Evolutionary conservation across 2,113 vertebrate species (phyloP).

Genomic region (Toxostoma redivivum): DNA sequence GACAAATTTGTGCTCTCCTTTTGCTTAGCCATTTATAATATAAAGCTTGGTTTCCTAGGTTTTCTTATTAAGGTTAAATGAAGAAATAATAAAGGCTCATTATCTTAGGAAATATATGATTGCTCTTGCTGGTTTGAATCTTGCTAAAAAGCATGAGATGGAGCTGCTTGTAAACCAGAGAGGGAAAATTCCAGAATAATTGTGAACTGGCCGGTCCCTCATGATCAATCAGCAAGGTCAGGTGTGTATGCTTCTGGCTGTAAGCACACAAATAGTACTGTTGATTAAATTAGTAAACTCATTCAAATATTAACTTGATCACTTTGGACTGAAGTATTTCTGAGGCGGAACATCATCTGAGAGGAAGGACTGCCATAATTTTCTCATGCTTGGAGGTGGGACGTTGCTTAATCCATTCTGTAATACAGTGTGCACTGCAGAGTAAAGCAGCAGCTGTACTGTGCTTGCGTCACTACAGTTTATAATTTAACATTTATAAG

Average conservation of each 20-base stretch:
- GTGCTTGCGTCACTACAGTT: background rate
- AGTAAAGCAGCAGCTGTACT: background rate
- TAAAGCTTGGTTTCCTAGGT: background rate
- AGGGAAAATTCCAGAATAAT: background rate
- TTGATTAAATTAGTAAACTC: background rate
- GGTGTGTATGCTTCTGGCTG: background rate
- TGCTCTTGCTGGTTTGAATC: background rate
- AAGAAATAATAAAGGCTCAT: background rate
- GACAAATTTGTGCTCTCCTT: background rate
- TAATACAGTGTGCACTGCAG: background rate
- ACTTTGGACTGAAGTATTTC: background rate
- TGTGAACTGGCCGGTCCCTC: background rate
- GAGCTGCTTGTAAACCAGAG: background rate
- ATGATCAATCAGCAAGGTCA: fast-evolving
- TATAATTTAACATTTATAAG: conserved; percentile 11
- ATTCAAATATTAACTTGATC: background rate
- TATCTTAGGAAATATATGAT: background rate
- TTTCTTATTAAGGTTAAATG: background rate
- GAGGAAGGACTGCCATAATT: background rate
- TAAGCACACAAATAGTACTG: background rate
- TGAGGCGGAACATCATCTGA: background rate
- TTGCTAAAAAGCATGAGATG: background rate
- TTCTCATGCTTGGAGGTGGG: background rate
- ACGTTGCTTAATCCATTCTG: background rate
- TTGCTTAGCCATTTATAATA: background rate